A percentile compares a stretch with the other conserved stretches of the same genome.
phyloP scores from a whole-genome alignment of 2,888 invertebrate species.

The Apotomis betuletana region DNA sequence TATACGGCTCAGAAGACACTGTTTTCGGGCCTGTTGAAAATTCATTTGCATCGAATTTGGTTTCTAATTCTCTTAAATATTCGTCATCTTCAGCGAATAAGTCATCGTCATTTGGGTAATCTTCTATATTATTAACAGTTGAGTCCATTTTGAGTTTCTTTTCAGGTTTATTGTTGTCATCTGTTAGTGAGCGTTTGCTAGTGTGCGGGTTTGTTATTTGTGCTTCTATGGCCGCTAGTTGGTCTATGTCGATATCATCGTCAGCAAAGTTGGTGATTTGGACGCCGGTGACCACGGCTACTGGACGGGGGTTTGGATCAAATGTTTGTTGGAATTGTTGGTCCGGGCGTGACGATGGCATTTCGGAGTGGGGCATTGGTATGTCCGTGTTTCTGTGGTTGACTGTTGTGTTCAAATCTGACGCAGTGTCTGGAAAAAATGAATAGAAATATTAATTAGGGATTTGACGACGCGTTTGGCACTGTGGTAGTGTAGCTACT shows the following conservation, averaged over 20 bases:
- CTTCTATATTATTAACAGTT: conserved; percentile 52
- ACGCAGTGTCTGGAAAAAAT: conserved; percentile 51
- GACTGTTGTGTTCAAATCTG: conserved; percentile 53
- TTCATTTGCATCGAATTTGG: conserved; percentile 42
- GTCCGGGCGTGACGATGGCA: conserved; percentile 51
- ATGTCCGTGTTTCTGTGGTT: conserved; percentile 57
- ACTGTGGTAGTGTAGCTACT: too few relatives aligned
- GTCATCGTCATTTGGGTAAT: conserved; percentile 66
- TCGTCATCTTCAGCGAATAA: conserved; percentile 68
- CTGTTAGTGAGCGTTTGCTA: conserved; percentile 56
- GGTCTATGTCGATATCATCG: conserved; percentile 70
- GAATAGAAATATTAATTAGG: too few relatives aligned
- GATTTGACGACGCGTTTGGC: too few relatives aligned
- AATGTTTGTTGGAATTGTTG: conserved; percentile 46
- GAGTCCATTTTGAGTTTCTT: conserved; percentile 63
- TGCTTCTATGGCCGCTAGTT: conserved; percentile 69
- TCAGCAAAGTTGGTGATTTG: conserved; percentile 61
- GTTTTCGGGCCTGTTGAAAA: conserved; percentile 47
- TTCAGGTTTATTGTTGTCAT: conserved; percentile 55
- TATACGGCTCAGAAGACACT: conserved; percentile 66
- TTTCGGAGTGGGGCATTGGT: conserved; percentile 57
- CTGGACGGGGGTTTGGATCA: conserved; percentile 50
- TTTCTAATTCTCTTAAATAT: conserved; percentile 50
- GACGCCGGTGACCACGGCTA: conserved; percentile 57
- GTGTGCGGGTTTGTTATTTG: conserved; percentile 52